phyloP scores from a whole-genome alignment of 64 coral and sea anemone species.

The Astreopora myriophthalma region DNA sequence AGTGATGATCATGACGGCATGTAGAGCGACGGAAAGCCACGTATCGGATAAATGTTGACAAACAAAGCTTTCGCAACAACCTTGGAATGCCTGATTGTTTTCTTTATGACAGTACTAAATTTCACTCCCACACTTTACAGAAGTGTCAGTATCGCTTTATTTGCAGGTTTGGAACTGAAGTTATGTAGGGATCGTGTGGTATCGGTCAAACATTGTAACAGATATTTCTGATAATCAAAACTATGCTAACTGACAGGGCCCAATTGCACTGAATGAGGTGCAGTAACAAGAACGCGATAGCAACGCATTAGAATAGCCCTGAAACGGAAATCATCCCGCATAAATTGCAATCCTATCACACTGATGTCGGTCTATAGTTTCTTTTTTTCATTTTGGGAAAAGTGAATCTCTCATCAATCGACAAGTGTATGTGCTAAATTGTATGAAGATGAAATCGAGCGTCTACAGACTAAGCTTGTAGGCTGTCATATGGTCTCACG shows the following conservation, averaged over 20 bases:
- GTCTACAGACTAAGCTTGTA: neutral
- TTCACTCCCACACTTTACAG: neutral
- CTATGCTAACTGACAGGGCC: neutral
- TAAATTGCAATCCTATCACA: neutral
- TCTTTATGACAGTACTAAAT: neutral
- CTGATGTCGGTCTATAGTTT: neutral
- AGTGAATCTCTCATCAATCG: neutral
- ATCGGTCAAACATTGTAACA: no score
- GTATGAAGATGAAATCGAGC: no score
- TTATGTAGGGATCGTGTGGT: neutral
- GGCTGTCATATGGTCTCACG: no score
- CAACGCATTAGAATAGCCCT: neutral
- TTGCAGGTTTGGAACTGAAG: neutral
- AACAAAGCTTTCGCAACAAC: constrained; percentile 13
- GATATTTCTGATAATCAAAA: neutral
- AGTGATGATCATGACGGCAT: no score
- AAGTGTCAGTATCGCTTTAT: neutral
- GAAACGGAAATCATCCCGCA: neutral
- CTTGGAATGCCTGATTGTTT: constrained; percentile 29
- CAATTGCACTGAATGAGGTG: neutral
- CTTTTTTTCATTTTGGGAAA: no score
- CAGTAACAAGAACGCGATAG: neutral
- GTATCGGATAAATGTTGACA: neutral
- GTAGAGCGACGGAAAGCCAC: no score
- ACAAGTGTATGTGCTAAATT: neutral